Percentiles rank a stretch among this genome's conserved stretches.
These are phyloP conservation scores for Rhorus exstirpatorius DNA, from an alignment of 2,888 invertebrate genomes.

Conservation along the genomic window DNA sequence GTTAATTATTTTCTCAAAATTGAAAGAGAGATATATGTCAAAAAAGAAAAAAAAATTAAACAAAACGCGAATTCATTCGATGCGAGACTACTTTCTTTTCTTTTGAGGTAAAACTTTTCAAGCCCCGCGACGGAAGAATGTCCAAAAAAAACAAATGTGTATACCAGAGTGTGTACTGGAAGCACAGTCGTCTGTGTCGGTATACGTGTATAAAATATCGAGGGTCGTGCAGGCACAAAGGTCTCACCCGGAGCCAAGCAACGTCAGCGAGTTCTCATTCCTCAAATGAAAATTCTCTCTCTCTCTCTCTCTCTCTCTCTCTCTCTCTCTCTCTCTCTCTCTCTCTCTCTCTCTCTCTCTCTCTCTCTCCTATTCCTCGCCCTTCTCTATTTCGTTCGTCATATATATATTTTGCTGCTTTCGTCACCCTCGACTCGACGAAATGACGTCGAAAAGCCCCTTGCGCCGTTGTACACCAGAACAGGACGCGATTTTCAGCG, in stretches of 20 bases:
- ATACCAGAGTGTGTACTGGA: not conserved
- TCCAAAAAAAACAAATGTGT: not conserved
- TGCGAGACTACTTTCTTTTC: too few species aligned
- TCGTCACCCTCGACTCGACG: conserved; percentile 36
- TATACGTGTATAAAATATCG: not conserved
- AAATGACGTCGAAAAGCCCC: conserved; percentile 54
- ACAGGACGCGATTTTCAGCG: not conserved
- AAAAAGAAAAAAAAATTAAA: too few species aligned
- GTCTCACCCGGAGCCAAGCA: conserved; percentile 23
- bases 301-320: conserved; percentile 1
- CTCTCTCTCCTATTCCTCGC: too few species aligned
- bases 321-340: conserved; percentile 58
- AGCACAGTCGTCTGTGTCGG: not conserved
- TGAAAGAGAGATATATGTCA: too few species aligned
- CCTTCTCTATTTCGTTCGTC: not conserved
- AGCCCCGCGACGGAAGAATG: too few species aligned
- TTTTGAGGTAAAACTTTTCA: too few species aligned
- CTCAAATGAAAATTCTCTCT: conserved; percentile 78
- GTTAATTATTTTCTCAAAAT: too few species aligned
- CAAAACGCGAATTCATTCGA: too few species aligned
- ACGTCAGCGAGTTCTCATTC: conserved; percentile 73
- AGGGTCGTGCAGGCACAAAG: conserved; percentile 34
- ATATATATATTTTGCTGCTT: conserved; percentile 6
- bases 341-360: too few species aligned
- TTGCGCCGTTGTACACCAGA: conserved; percentile 5